Evolutionary conservation across 37 sponge, comb jelly and placozoan genomes (phyloP).

Genomic region (Aplysina aerophoba): DNA sequence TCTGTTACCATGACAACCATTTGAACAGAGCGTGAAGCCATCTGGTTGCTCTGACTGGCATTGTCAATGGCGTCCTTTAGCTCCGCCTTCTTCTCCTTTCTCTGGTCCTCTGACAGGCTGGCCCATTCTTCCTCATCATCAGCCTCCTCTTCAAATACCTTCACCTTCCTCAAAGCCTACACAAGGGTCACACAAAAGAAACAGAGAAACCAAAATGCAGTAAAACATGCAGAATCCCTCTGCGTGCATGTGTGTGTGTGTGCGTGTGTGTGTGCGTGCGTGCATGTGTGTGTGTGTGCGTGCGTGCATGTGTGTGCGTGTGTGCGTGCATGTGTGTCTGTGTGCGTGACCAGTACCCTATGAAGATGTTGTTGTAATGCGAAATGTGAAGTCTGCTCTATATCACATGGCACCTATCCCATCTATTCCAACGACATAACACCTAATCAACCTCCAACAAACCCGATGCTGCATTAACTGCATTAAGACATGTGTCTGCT

Average conservation of each 20-base stretch:
- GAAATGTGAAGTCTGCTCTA: too few species aligned
- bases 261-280: neutral
- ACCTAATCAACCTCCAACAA: too few species aligned
- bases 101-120: constrained; percentile 51
- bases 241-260: neutral
- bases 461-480: too few species aligned
- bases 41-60: constrained; percentile 71
- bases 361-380: too few species aligned
- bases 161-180: constrained; percentile 60
- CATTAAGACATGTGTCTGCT: too few species aligned
- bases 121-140: constrained; percentile 58
- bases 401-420: neutral
- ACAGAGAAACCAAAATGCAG: neutral
- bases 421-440: neutral
- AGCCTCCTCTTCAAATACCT: constrained; percentile 53
- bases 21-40: constrained; percentile 75
- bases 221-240: neutral
- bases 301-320: too few species aligned
- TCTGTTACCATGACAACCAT: constrained; percentile 62
- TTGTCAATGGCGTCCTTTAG: constrained; percentile 66
- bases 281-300: neutral
- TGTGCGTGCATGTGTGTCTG: neutral
- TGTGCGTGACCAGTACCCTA: too few species aligned
- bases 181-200: neutral
- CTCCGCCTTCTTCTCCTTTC: constrained; percentile 61